Percentiles rank a stretch among this genome's conserved stretches.
phyloP scores from a whole-genome alignment of 2,113 vertebrate genomes.

The Myiagra hebetior region DNA sequence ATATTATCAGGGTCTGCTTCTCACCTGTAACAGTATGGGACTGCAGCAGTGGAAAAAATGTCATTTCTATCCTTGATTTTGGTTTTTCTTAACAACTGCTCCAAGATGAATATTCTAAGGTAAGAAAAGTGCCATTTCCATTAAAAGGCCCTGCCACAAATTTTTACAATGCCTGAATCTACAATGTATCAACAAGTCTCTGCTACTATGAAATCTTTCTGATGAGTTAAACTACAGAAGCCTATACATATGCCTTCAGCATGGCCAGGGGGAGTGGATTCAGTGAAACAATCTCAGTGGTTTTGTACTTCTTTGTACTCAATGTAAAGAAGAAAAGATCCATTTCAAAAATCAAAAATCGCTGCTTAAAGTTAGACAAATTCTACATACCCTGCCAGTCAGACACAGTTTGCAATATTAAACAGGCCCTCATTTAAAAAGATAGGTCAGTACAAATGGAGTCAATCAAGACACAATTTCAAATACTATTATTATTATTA shows the following conservation, averaged over 20 bases:
- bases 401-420: neutral
- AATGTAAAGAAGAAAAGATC: neutral
- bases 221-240: neutral
- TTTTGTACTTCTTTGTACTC: neutral
- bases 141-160: neutral
- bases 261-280: neutral
- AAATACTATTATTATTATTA: neutral
- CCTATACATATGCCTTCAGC: neutral
- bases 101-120: neutral
- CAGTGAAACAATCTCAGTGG: neutral
- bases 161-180: neutral
- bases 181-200: neutral
- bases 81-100: neutral
- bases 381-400: neutral
- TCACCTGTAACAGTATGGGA: neutral
- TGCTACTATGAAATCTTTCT: neutral
- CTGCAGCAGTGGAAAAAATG: fast-evolving
- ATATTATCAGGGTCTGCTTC: neutral
- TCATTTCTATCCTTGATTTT: neutral
- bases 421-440: neutral
- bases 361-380: neutral
- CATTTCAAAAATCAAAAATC: neutral
- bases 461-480: neutral
- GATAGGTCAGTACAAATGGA: neutral
- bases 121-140: neutral